Percentiles rank a stretch among this genome's conserved stretches.
Conservation (phyloP, 2,797 vertebrate genomes). For the Taenioides sp. region DNA sequence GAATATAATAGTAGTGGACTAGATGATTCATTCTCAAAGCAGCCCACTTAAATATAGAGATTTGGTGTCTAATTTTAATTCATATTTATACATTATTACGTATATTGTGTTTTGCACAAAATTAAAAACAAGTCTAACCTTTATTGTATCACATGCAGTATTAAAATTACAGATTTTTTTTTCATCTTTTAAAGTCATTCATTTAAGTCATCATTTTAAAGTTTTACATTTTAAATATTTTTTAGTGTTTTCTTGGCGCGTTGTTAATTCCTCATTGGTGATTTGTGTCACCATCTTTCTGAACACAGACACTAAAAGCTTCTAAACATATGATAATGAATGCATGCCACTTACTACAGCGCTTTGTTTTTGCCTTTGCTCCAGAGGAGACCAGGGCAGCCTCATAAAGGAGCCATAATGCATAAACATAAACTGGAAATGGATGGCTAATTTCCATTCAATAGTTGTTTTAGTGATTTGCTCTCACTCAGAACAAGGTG, state of each 20-base stretch:
- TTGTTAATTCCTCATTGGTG: not conserved
- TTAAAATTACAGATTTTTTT: not conserved
- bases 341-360: not conserved
- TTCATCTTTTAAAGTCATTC: not conserved
- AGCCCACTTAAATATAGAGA: no score
- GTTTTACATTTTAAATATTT: not conserved
- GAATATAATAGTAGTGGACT: not conserved
- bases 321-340: conserved; percentile 2
- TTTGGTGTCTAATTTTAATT: no score
- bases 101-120: no score
- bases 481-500: not conserved
- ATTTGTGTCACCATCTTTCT: not conserved
- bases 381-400: not conserved
- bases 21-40: no score
- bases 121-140: no score
- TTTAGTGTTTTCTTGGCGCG: not conserved
- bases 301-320: not conserved
- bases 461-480: not conserved
- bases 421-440: conserved; percentile 5
- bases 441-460: conserved; percentile 5
- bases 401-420: not conserved
- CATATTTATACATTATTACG: no score
- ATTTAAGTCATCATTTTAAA: no score
- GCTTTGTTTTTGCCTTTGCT: conserved; percentile 1
- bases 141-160: no score